Percentiles rank a stretch among this genome's conserved stretches.
Conservation (phyloP, 1,140 invertebrate genomes). For the Doryteuthis pealeii region DNA sequence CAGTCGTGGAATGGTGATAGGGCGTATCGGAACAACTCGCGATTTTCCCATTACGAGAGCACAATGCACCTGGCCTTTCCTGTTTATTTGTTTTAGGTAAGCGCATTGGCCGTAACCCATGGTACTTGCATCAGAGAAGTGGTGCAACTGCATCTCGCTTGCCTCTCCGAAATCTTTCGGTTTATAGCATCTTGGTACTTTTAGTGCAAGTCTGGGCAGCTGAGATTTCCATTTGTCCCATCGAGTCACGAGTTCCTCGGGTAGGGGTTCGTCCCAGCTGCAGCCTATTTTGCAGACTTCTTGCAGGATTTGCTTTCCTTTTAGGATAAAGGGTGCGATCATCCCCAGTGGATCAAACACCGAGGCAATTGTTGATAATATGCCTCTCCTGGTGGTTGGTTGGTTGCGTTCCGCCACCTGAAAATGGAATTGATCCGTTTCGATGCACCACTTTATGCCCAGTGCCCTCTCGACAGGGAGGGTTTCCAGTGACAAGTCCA, state of each 20-base stretch:
- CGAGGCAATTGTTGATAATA: slow-evolving; percentile 32
- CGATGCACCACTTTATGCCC: slow-evolving; percentile 35
- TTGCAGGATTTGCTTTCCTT: slow-evolving; percentile 34
- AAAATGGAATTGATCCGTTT: slow-evolving; percentile 35
- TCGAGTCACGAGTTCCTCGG: slow-evolving; percentile 12
- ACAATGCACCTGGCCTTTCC: background rate
- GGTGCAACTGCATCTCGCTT: slow-evolving; percentile 22
- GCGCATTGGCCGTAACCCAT: slow-evolving; percentile 32
- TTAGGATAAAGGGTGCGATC: slow-evolving; percentile 28
- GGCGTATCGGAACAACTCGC: too few relatives aligned
- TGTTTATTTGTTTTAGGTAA: slow-evolving; percentile 24
- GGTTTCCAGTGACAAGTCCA: slow-evolving; percentile 27
- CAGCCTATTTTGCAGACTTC: slow-evolving; percentile 26
- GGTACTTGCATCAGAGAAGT: slow-evolving; percentile 33
- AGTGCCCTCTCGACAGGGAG: slow-evolving; percentile 33
- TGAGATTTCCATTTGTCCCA: slow-evolving; percentile 26
- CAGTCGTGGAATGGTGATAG: too few relatives aligned
- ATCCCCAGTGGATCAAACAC: slow-evolving; percentile 41
- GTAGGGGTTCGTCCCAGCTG: slow-evolving; percentile 30
- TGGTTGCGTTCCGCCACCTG: slow-evolving; percentile 23
- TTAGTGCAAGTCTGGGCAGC: slow-evolving; percentile 18
- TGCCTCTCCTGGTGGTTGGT: slow-evolving; percentile 28
- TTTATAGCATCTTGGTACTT: slow-evolving; percentile 27
- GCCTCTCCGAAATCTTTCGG: slow-evolving; percentile 28
- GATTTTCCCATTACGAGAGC: too few relatives aligned